Conservation (phyloP, 37 sponge, comb jelly and placozoan genomes). For the Eunapius fragilis region DNA sequence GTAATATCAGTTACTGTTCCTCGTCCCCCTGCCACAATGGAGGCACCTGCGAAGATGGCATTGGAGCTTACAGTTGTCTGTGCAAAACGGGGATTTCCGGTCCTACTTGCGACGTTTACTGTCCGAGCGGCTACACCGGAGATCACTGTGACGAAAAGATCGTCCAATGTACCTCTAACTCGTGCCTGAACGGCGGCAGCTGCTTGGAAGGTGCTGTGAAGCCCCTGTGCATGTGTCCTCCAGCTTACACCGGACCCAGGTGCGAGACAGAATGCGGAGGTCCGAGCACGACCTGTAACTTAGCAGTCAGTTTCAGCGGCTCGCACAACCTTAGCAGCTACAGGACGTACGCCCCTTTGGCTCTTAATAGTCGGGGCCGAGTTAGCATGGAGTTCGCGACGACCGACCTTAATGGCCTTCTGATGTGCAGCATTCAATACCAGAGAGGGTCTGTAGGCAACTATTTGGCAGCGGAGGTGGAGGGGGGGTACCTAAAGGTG, state of each 20-base stretch:
- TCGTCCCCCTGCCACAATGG: conserved; percentile 44
- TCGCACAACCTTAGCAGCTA: conserved; percentile 22
- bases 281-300: not conserved
- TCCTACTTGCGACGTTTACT: conserved; percentile 11
- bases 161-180: conserved; percentile 11
- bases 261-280: conserved; percentile 38
- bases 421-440: conserved; percentile 50
- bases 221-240: conserved; percentile 36
- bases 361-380: conserved; percentile 15
- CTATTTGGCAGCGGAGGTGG: conserved; percentile 47
- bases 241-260: conserved; percentile 24
- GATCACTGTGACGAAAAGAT: conserved; percentile 32
- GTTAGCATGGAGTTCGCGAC: conserved; percentile 56
- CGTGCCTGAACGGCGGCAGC: conserved; percentile 51
- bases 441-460: conserved; percentile 38
- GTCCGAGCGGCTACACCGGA: conserved; percentile 47
- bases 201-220: conserved; percentile 9
- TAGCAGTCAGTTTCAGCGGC: conserved; percentile 51
- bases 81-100: conserved; percentile 15
- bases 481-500: conserved; percentile 32
- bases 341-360: conserved; percentile 44
- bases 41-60: conserved; percentile 49
- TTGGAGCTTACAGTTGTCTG: not conserved
- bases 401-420: conserved; percentile 22
- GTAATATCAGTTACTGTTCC: conserved; percentile 47